Evolutionary conservation across 2,113 vertebrate species (phyloP), one percentile per base, ranked within the genome.

Genomic region (Burhinus oedicnemus): DNA sequence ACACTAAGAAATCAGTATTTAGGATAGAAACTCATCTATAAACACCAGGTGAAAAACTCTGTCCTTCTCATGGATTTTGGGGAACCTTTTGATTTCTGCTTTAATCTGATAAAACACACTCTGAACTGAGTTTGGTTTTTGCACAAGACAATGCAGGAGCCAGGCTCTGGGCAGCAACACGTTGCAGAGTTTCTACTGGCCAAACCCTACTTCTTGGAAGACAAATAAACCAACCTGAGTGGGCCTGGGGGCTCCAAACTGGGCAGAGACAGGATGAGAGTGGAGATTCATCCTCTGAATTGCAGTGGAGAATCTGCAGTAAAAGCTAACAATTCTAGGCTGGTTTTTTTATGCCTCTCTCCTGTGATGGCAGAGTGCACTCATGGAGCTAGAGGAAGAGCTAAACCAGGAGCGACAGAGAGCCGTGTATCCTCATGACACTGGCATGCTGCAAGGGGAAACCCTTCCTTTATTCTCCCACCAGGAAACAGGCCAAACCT

Each of bases 401-500:
- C 47, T 49, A 29, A 58, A 27, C 40, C 82, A 27, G 26, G 55
- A 83, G 71, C 45, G 45, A 1, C 2, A 20, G 19, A n/a, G 72
- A 82, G 89, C 69, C 9, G 2, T 19, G 9, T 2, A 15, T 79
- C 57, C 47, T 91, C n/a, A 2, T 0, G 0, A 62, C 85, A 92
- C 86, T 83, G 83, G 82, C 15, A 0, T 32, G 86, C 80, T 45
- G n/a, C 76, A 26, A 66, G 72, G 92, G 72, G 88, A 92, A 91
- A 60, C 77, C 69, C 58, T 88, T 72, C 82, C 85, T 78, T 62
- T 69, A 83, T 54, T 70, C 64, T 81, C 61, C 71, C 65, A 30
- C 44, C 78, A 90, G 85, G 80, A 83, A 93, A 83, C 32, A 3
- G 55, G 85, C 91, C 91, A 94, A 92, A 84, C 91, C 77, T 57